Conservation (phyloP, 2,888 invertebrate species). For the Oscheius sp. region DNA sequence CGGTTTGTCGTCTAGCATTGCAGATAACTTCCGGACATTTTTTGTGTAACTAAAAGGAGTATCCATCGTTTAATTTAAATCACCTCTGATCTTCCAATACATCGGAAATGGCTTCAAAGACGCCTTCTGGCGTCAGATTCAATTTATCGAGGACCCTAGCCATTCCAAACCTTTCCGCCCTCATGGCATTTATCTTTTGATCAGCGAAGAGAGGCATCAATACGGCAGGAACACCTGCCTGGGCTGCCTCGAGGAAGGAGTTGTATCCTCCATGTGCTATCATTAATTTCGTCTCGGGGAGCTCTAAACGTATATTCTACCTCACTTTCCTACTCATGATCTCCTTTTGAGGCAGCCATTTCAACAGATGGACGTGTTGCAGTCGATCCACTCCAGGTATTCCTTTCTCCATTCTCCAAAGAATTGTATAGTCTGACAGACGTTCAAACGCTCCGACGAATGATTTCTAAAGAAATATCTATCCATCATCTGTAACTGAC, state of each 20-base stretch:
- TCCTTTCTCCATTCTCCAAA: slow-evolving; percentile 67
- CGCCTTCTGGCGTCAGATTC: slow-evolving; percentile 54
- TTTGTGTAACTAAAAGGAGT: slow-evolving; percentile 52
- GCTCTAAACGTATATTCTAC: slow-evolving; percentile 42
- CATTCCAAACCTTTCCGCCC: slow-evolving; percentile 64
- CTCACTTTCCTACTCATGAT: slow-evolving; percentile 57
- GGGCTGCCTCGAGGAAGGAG: slow-evolving; percentile 64
- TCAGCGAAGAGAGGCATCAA: slow-evolving; percentile 69
- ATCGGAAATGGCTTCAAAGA: slow-evolving; percentile 51
- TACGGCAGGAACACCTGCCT: slow-evolving; percentile 66
- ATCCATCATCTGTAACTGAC: slow-evolving; percentile 31
- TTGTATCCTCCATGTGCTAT: slow-evolving; percentile 70
- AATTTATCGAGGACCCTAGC: slow-evolving; percentile 62
- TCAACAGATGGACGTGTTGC: slow-evolving; percentile 60
- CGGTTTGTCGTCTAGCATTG: slow-evolving; percentile 64
- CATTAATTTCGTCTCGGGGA: slow-evolving; percentile 61
- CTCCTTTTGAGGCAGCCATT: slow-evolving; percentile 68
- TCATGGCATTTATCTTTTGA: slow-evolving; percentile 67
- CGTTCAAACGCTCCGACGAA: slow-evolving; percentile 65
- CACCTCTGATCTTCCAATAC: slow-evolving; percentile 41
- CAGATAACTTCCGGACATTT: slow-evolving; percentile 56
- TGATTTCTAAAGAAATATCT: slow-evolving; percentile 42
- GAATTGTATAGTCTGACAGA: slow-evolving; percentile 57
- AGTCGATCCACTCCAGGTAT: slow-evolving; percentile 53
- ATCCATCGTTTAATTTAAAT: not conserved